Evolutionary conservation across 2,797 vertebrate genomes (phyloP).

Genomic region (Cossypha polioptera): DNA sequence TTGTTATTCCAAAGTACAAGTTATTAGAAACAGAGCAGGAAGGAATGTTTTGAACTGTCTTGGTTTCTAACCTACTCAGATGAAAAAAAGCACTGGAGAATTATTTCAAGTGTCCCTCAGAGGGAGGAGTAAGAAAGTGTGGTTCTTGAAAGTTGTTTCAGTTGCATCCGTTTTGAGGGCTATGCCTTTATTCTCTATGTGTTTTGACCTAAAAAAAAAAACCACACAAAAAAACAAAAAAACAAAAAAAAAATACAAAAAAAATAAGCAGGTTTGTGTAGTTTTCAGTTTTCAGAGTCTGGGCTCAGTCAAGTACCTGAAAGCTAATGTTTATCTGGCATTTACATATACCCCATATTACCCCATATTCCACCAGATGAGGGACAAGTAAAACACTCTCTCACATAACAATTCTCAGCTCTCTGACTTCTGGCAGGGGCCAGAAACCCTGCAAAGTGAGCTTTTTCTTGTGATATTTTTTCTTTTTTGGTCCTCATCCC

Average conservation of each 20-base stretch:
- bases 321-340: background rate
- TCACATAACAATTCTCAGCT: background rate
- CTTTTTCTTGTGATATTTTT: background rate
- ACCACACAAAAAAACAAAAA: background rate
- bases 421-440: background rate
- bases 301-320: background rate
- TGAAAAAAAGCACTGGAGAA: background rate
- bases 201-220: background rate
- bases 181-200: background rate
- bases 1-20: background rate
- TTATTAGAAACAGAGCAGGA: slow-evolving; percentile 39
- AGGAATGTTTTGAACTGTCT: background rate
- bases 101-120: background rate
- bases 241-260: no score
- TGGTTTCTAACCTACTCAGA: background rate
- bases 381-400: background rate
- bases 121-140: background rate
- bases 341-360: background rate
- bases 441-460: background rate
- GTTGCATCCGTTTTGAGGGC: background rate
- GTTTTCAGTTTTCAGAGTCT: background rate
- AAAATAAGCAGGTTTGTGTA: background rate
- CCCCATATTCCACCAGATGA: background rate
- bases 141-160: background rate
- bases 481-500: background rate